Percentiles rank a stretch among this genome's conserved stretches.
phyloP scores from a whole-genome alignment of 1,140 invertebrate genomes.

The Leucophenga varia region DNA sequence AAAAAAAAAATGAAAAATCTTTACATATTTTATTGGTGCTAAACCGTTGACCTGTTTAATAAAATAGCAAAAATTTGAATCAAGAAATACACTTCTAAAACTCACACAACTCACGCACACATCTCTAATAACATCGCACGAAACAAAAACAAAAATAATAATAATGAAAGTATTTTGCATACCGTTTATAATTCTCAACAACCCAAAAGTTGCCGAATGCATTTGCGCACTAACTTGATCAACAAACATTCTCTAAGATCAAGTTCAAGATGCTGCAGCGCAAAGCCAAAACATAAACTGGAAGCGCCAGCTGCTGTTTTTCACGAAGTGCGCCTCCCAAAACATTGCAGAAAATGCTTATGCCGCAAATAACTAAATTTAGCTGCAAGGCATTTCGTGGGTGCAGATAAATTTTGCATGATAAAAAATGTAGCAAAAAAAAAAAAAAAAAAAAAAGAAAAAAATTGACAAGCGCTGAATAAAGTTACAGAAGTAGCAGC shows the following conservation, averaged over 20 bases:
- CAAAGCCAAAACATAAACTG: conserved; percentile 18
- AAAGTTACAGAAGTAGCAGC: conserved; percentile 34
- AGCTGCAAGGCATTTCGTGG: conserved; percentile 38
- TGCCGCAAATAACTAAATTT: conserved; percentile 22
- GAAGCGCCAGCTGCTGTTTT: conserved; percentile 17
- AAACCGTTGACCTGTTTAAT: too few species aligned
- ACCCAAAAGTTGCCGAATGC: conserved; percentile 8
- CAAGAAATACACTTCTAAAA: too few species aligned
- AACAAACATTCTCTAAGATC: conserved; percentile 11
- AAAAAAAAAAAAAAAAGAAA: too few species aligned
- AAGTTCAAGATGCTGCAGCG: conserved; percentile 8
- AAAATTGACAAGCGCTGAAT: background rate
- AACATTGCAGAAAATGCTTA: conserved; percentile 9
- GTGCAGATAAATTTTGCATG: conserved; percentile 39
- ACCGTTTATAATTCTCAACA: background rate
- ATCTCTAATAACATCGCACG: too few species aligned
- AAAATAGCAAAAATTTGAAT: too few species aligned
- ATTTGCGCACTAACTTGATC: conserved; percentile 16
- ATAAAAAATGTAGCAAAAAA: too few species aligned
- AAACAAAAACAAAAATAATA: too few species aligned
- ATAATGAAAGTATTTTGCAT: background rate
- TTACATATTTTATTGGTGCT: too few species aligned
- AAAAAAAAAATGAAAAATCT: too few species aligned
- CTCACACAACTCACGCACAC: too few species aligned
- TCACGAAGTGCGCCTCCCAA: conserved; percentile 16